These are phyloP conservation scores for Probosciger aterrimus DNA, from an alignment of 2,113 vertebrate species.

Conservation along the genomic window DNA sequence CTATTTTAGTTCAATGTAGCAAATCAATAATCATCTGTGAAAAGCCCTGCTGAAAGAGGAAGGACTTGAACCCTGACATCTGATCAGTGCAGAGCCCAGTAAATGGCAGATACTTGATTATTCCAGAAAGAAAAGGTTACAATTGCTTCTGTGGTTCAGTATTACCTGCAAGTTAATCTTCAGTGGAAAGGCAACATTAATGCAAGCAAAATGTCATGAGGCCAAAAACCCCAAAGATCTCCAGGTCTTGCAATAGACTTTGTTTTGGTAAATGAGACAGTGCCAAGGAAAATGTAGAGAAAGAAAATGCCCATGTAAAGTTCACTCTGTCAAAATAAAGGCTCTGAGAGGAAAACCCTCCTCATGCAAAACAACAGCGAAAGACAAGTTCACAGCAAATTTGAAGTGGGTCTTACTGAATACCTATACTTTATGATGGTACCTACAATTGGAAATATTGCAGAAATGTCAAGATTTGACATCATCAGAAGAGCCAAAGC, in stretches of 20 bases:
- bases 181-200: background rate
- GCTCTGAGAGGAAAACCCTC: background rate
- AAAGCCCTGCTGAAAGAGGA: background rate
- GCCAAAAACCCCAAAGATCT: background rate
- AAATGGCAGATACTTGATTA: background rate
- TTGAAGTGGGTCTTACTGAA: background rate
- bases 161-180: background rate
- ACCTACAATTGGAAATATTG: background rate
- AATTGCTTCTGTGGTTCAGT: background rate
- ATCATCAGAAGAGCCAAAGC: background rate
- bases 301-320: background rate
- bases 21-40: background rate
- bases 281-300: background rate
- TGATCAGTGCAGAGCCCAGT: background rate
- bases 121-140: background rate
- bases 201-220: background rate
- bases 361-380: background rate
- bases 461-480: background rate
- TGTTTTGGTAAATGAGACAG: background rate
- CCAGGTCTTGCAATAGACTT: background rate
- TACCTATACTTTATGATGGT: background rate
- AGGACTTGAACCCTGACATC: background rate
- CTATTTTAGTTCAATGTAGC: background rate
- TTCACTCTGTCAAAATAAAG: background rate
- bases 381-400: background rate